These are phyloP conservation scores for Coleophora flavipennella DNA, from an alignment of 2,888 invertebrate genomes.

Conservation along the genomic window DNA sequence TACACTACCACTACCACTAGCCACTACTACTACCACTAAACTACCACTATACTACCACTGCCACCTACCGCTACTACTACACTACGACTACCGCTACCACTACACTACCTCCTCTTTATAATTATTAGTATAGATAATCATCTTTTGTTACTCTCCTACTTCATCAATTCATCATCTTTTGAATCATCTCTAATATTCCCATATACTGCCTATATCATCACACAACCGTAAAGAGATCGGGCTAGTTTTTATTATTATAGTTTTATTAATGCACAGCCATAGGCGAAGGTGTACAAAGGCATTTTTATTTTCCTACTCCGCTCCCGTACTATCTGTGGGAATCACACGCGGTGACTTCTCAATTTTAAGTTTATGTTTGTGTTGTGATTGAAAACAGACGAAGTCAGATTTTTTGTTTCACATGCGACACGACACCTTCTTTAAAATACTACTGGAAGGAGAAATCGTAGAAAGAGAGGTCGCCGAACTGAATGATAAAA, in stretches of 20 bases:
- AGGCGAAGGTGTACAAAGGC: slow-evolving; percentile 38
- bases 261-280: slow-evolving; percentile 53
- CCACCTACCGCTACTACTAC: no score
- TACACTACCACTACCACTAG: no score
- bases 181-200: slow-evolving; percentile 21
- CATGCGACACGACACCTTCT: neutral
- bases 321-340: slow-evolving; percentile 56
- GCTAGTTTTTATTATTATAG: slow-evolving; percentile 51
- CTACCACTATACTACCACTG: no score
- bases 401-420: neutral
- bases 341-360: slow-evolving; percentile 47
- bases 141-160: no score
- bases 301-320: slow-evolving; percentile 50
- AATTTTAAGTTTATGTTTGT: slow-evolving; percentile 28
- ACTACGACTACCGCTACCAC: no score
- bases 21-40: no score
- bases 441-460: no score
- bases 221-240: slow-evolving; percentile 26
- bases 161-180: neutral
- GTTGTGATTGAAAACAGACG: slow-evolving; percentile 4
- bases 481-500: no score
- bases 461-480: no score
- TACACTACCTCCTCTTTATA: no score
- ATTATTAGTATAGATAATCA: no score
- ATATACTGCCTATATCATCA: slow-evolving; percentile 25